phyloP scores from a whole-genome alignment of 1,140 invertebrate genomes.

The Leptinotarsa undecemlineata region DNA sequence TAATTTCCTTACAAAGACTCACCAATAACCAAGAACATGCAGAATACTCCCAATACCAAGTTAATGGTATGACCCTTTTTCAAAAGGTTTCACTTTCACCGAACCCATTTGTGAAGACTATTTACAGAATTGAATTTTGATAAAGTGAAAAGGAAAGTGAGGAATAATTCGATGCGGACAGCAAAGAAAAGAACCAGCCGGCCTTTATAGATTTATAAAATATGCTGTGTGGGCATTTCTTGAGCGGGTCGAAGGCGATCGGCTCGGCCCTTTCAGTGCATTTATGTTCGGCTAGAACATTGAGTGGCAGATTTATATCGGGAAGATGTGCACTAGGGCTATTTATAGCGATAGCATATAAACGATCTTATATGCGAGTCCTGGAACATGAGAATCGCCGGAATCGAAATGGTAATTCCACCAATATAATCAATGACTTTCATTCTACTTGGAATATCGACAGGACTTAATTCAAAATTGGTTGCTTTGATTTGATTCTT shows the following conservation, averaged over 20 bases:
- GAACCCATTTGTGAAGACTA: background rate
- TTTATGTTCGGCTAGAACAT: conserved; percentile 25
- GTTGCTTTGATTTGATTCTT: no score
- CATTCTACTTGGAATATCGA: no score
- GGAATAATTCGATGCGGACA: conserved; percentile 16
- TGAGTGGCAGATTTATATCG: conserved; percentile 20
- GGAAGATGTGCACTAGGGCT: conserved; percentile 11
- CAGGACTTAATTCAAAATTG: no score
- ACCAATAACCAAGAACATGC: no score
- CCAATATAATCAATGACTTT: no score
- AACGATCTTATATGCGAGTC: background rate
- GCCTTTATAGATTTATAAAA: conserved; percentile 32
- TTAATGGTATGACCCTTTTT: no score
- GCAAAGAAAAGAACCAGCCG: conserved; percentile 16
- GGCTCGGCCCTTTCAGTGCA: conserved; percentile 23
- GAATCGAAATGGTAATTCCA: background rate
- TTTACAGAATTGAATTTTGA: conserved; percentile 24
- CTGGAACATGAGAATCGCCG: background rate
- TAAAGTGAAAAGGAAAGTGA: conserved; percentile 26
- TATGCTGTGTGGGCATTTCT: conserved; percentile 32
- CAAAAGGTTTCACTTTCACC: no score
- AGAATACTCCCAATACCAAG: no score
- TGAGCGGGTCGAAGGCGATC: conserved; percentile 17
- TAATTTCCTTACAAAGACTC: no score
- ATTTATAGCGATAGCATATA: conserved; percentile 12